A percentile compares a stretch with the other conserved stretches of the same genome.
Evolutionary conservation across 2,113 vertebrate species (phyloP).

Genomic region (Larimichthys polyactis): DNA sequence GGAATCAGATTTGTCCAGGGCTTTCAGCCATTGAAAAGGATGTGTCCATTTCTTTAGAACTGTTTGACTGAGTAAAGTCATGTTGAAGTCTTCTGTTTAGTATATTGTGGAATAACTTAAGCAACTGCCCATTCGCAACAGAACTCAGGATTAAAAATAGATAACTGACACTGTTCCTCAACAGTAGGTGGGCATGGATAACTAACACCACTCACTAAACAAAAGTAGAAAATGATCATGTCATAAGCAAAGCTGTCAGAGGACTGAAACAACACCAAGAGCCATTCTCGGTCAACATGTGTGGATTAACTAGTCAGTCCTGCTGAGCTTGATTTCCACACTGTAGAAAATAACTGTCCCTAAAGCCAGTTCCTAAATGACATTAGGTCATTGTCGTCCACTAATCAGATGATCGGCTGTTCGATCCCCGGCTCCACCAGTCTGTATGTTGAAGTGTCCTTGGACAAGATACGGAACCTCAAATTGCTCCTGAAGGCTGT

Average conservation of each 20-base stretch:
- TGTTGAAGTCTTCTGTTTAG: not conserved
- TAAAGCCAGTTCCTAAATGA: not conserved
- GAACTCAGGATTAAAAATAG: not conserved
- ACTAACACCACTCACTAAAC: not conserved
- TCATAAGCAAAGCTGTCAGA: not conserved
- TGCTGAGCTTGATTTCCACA: not conserved
- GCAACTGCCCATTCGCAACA: not conserved
- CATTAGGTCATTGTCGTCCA: too few relatives aligned
- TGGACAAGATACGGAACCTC: too few relatives aligned
- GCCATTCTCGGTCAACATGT: not conserved
- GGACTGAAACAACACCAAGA: not conserved
- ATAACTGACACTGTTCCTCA: not conserved
- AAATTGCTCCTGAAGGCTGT: too few relatives aligned
- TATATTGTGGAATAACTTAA: not conserved
- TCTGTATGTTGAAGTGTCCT: too few relatives aligned
- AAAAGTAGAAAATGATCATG: not conserved
- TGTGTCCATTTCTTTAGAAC: not conserved
- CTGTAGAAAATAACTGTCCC: not conserved
- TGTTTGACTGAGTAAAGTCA: not conserved
- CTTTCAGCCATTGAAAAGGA: not conserved
- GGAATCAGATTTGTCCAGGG: conserved; percentile 13
- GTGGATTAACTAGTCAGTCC: not conserved
- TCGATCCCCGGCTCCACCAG: too few relatives aligned
- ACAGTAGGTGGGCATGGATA: not conserved
- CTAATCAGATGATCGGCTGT: too few relatives aligned